These are phyloP conservation scores for Platycheirus rosarum DNA, from an alignment of 2,888 invertebrate species.

Conservation along the genomic window DNA sequence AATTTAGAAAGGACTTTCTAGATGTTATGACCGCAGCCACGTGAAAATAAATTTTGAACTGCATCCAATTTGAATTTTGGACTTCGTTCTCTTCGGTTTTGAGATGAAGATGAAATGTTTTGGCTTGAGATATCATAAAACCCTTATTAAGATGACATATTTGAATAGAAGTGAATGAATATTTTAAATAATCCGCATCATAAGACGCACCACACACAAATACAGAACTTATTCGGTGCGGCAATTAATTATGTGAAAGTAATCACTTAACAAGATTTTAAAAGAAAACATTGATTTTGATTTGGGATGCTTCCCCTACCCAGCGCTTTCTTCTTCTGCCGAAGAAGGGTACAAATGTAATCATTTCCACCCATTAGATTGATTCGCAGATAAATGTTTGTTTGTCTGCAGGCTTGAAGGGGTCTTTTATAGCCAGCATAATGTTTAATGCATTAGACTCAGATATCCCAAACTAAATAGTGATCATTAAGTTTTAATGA, in stretches of 20 bases:
- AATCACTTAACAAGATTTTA: slow-evolving; percentile 71
- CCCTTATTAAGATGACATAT: slow-evolving; percentile 50
- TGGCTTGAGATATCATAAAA: slow-evolving; percentile 8
- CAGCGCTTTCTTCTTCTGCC: slow-evolving; percentile 20
- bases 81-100: slow-evolving; percentile 61
- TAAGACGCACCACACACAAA: not conserved
- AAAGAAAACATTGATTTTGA: too few relatives aligned
- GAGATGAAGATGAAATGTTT: slow-evolving; percentile 14
- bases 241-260: slow-evolving; percentile 73
- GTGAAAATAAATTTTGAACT: slow-evolving; percentile 61
- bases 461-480: too few relatives aligned
- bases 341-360: slow-evolving; percentile 66
- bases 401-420: slow-evolving; percentile 45
- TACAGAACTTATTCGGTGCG: slow-evolving; percentile 34
- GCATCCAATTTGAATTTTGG: slow-evolving; percentile 45
- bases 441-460: too few relatives aligned
- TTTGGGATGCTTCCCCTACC: too few relatives aligned
- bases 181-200: slow-evolving; percentile 55
- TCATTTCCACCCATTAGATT: slow-evolving; percentile 68
- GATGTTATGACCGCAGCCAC: slow-evolving; percentile 28
- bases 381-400: slow-evolving; percentile 57
- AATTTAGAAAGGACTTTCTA: not conserved
- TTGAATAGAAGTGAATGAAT: slow-evolving; percentile 48
- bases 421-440: too few relatives aligned
- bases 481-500: too few relatives aligned